Evolutionary conservation across 2,113 vertebrate species (phyloP).

Genomic region (Clupea harengus): DNA sequence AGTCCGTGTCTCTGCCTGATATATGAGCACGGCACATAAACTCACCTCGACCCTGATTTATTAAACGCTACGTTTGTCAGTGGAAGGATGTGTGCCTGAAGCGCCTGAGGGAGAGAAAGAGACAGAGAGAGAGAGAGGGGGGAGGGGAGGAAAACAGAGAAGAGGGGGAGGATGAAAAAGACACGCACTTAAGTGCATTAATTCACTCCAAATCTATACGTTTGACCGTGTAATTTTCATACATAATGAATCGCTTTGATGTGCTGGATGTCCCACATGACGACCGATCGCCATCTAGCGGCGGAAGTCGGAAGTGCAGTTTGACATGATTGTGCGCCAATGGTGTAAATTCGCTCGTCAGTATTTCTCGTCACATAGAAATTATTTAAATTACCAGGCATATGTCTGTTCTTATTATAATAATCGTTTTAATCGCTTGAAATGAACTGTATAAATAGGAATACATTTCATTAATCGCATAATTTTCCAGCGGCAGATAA

Average conservation of each 20-base stretch:
- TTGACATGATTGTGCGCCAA: neutral
- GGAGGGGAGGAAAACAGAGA: slow-evolving; percentile 12
- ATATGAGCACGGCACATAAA: slow-evolving; percentile 38
- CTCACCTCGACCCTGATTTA: slow-evolving; percentile 93
- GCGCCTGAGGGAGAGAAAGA: slow-evolving; percentile 68
- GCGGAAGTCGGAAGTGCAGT: slow-evolving; percentile 15
- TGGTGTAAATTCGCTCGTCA: neutral
- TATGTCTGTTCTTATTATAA: neutral
- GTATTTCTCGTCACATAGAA: too few relatives aligned
- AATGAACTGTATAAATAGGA: neutral
- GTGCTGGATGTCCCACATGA: neutral
- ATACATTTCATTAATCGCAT: neutral
- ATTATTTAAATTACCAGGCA: too few relatives aligned
- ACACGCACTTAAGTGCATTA: slow-evolving; percentile 30
- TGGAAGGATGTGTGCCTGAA: slow-evolving; percentile 87
- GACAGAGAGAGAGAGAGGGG: neutral
- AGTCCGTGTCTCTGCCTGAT: neutral
- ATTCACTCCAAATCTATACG: slow-evolving; percentile 45
- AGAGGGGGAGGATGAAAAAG: slow-evolving; percentile 24
- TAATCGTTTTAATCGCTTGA: neutral
- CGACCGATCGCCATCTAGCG: slow-evolving; percentile 58
- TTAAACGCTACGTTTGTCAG: slow-evolving; percentile 95
- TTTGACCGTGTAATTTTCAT: slow-evolving; percentile 36
- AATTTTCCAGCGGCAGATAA: neutral
- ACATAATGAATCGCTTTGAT: slow-evolving; percentile 42